Base-by-base conservation (phyloP, 2,797 vertebrate species). In the Champsocephalus esox region DNA sequence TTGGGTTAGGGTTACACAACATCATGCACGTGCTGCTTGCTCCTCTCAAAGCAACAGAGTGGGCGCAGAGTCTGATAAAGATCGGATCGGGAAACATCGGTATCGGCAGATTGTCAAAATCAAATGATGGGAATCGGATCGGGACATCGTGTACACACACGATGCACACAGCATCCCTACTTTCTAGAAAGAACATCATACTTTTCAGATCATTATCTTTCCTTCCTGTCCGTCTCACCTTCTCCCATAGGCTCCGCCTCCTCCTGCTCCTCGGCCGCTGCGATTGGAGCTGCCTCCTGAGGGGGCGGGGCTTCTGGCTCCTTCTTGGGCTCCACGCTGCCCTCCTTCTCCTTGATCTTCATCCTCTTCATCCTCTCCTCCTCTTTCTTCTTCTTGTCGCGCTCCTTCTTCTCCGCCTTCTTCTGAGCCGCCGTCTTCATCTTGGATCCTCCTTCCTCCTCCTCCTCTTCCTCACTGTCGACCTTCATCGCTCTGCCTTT, bases 371-470 rank as follows among this genome's bases (percentile, higher is more conserved):
- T 89, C 79, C 97, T 95, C 62, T 98, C 96, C 80, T 97, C 97
- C 86, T 95, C 94, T 48, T 97, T 97, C 80, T 95, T 96, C 77
- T 96, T 81, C 85, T 92, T 97, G 3, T 99, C 98, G 0, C 98
- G 88, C 84, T 99, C 98, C 87, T 99, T 99, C 92, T 99, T 99
- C 92, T 99, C 98, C 0, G 98, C 98, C 81, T 99, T 99, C 91
- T 99, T 99, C 90, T 99, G 98, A 3, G 97, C 97, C 7, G 97
- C 95, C 0, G 98, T 98, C 93, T 99, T 99, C 56, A 99, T 96
- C 91, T 96, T 99, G 88, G 96, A 97, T 17, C 94, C 84, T 3
- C 95, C 93, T 0, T 9, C 48, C 1, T 10, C 62, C 0, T 90
- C 54, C 7, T 86, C 73, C 19, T 83, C 96, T 0, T 89, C 94